Percentiles rank a stretch among this genome's conserved stretches.
phyloP scores from a whole-genome alignment of 2,797 vertebrate species.

The Harpagifer antarcticus region DNA sequence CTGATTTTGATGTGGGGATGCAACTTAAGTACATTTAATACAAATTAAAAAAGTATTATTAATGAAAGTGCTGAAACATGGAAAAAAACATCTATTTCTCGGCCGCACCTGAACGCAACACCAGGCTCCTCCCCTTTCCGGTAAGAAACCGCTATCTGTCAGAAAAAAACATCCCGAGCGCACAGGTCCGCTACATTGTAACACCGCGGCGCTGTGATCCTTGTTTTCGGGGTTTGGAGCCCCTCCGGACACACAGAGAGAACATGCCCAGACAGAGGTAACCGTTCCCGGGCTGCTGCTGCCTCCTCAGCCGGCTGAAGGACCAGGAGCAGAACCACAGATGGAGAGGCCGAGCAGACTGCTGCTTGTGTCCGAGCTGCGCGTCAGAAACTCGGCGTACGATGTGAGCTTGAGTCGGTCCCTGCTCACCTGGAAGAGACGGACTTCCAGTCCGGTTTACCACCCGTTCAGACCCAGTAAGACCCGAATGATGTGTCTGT shows the following conservation, averaged over 20 bases:
- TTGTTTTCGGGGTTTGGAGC: background rate
- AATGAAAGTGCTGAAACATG: no score
- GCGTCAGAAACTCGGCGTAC: constrained; percentile 83
- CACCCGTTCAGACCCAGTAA: constrained; percentile 79
- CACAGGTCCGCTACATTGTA: constrained; percentile 42
- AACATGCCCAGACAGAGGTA: constrained; percentile 68
- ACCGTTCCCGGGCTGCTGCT: constrained; percentile 30
- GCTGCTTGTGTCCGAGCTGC: constrained; percentile 85
- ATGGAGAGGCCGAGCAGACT: constrained; percentile 80
- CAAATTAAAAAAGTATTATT: no score
- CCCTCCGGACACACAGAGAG: constrained; percentile 1
- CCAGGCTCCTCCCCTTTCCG: constrained; percentile 61
- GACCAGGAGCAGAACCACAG: constrained; percentile 32
- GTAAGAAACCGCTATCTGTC: constrained; percentile 72
- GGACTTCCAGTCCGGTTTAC: constrained; percentile 68
- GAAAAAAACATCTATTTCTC: background rate
- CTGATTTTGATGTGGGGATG: no score
- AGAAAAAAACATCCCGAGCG: constrained; percentile 30
- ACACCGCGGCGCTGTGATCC: accelerated
- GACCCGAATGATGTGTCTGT: constrained; percentile 5
- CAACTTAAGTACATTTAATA: no score
- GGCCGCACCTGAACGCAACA: constrained; percentile 31
- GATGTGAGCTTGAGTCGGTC: constrained; percentile 88
- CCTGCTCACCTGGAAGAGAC: constrained; percentile 86
- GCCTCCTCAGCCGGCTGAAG: constrained; percentile 54